Evolutionary conservation across 2,113 vertebrate species (phyloP).

Genomic region (Mystacornis crossleyi): DNA sequence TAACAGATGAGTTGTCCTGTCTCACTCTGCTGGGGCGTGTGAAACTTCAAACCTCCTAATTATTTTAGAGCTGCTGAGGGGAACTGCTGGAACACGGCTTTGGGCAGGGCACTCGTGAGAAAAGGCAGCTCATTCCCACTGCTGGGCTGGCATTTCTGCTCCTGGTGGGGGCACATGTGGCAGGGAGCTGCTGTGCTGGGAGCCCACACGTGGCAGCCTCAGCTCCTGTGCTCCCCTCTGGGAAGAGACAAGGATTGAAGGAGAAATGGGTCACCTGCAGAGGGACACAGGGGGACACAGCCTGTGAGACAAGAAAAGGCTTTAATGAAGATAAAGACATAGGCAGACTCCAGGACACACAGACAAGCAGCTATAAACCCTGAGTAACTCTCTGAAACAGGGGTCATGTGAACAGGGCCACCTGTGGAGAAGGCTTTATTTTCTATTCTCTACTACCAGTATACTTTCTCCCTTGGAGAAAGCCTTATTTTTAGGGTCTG

Average conservation of each 20-base stretch:
- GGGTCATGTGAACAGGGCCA: not conserved
- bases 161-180: not conserved
- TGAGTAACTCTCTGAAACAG: not conserved
- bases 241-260: not conserved
- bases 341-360: not conserved
- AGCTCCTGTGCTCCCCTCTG: not conserved
- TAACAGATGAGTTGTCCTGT: conserved; percentile 37
- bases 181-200: not conserved
- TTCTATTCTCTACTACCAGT: not conserved
- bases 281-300: not conserved
- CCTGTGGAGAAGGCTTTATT: not conserved
- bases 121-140: not conserved
- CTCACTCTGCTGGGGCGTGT: conserved; percentile 26
- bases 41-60: conserved; percentile 69
- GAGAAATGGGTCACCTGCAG: not conserved
- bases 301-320: not conserved
- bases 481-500: not conserved
- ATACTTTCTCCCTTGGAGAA: not conserved
- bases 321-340: not conserved
- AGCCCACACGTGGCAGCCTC: not conserved
- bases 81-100: not conserved
- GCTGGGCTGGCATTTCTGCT: not conserved
- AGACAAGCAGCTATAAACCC: not conserved
- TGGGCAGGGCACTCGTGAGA: not conserved
- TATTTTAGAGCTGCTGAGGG: conserved; percentile 55